Conservation (phyloP, 1,140 invertebrate genomes). For the Drosophila teissieri region DNA sequence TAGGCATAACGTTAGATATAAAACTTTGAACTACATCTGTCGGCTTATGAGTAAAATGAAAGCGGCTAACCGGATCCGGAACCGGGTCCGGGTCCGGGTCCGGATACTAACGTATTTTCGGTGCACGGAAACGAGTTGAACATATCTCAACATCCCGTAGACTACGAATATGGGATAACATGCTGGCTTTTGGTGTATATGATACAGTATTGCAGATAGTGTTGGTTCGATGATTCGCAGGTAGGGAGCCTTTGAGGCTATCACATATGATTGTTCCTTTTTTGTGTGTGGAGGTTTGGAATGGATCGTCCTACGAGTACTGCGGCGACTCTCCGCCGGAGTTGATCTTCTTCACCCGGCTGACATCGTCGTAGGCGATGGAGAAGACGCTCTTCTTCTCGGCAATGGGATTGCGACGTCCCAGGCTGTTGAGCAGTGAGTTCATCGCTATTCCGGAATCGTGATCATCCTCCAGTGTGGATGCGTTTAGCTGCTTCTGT, state of each 20-base stretch:
- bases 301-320: constrained; percentile 58
- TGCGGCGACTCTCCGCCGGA: constrained; percentile 83
- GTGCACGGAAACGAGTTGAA: constrained; percentile 63
- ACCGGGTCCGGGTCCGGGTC: constrained; percentile 5
- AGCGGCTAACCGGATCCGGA: constrained; percentile 1
- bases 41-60: constrained; percentile 34
- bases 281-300: constrained; percentile 27
- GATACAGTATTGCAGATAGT: constrained; percentile 48
- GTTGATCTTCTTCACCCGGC: constrained; percentile 78
- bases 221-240: constrained; percentile 58
- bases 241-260: constrained; percentile 78
- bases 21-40: constrained; percentile 44
- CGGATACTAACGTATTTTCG: constrained; percentile 32
- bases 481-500: constrained; percentile 79
- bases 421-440: constrained; percentile 86
- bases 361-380: constrained; percentile 94
- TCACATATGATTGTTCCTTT: constrained; percentile 71
- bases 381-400: constrained; percentile 97
- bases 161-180: constrained; percentile 37
- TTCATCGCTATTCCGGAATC: constrained; percentile 91
- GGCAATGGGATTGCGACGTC: constrained; percentile 89
- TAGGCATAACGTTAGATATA: constrained; percentile 39
- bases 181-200: constrained; percentile 36
- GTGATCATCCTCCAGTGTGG: constrained; percentile 87
- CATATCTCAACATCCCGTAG: constrained; percentile 34